Percentiles rank a stretch among this genome's conserved stretches.
phyloP scores from a whole-genome alignment of 2,797 vertebrate genomes.

The Choloepus didactylus region DNA sequence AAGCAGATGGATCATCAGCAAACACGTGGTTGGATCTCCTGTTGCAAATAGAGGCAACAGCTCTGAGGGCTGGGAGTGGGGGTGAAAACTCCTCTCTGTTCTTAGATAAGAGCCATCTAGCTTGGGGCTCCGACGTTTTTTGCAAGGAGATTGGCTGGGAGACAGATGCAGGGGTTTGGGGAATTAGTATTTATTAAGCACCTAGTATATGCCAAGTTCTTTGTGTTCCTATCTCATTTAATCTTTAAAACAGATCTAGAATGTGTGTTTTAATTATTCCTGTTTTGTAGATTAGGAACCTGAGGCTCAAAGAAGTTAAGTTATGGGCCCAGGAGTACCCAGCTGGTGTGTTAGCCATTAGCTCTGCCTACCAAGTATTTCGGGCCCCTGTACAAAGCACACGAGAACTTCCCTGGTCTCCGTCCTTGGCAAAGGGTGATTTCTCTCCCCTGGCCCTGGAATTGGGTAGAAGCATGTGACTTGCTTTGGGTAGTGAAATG shows the following conservation, averaged over 20 bases:
- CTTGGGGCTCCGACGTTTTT: neutral
- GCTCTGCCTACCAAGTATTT: neutral
- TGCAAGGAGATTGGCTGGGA: conserved; percentile 46
- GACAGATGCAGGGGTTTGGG: neutral
- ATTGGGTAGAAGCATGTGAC: neutral
- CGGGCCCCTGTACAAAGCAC: neutral
- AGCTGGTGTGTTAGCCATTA: neutral
- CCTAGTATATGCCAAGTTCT: neutral
- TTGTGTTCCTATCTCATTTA: neutral
- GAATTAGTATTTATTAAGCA: conserved; percentile 26
- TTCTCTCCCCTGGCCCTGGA: neutral
- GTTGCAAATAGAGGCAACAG: conserved; percentile 56
- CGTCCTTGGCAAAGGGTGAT: neutral
- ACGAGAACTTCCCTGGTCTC: neutral
- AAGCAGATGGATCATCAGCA: conserved; percentile 85
- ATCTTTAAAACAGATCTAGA: neutral
- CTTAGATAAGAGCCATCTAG: conserved; percentile 56
- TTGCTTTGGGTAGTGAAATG: neutral
- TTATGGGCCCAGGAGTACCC: neutral
- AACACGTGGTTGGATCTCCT: conserved; percentile 79
- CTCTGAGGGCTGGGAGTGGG: conserved; percentile 41
- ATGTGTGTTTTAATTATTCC: neutral
- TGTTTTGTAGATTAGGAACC: neutral
- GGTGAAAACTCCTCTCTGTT: conserved; percentile 42
- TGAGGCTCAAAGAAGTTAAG: neutral